phyloP scores from a whole-genome alignment of 2,113 vertebrate species.

The Odobenus rosmarus region DNA sequence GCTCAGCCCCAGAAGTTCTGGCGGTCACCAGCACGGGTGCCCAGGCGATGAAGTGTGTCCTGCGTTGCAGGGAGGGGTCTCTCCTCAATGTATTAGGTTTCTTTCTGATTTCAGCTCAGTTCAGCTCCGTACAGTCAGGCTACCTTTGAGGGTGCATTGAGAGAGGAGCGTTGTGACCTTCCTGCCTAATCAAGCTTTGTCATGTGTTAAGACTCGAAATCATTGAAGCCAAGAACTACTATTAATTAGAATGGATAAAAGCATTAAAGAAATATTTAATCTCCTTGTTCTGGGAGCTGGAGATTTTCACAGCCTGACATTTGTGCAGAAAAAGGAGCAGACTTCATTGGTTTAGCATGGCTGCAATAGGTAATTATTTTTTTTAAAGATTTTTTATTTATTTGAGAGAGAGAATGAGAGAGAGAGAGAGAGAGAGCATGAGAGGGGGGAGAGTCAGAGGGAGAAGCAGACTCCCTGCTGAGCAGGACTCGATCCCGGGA shows the following conservation, averaged over 20 bases:
- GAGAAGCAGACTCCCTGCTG: too few relatives aligned
- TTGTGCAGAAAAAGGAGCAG: background rate
- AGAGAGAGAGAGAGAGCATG: too few relatives aligned
- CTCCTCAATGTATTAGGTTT: fast-evolving
- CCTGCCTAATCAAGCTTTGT: background rate
- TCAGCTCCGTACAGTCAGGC: background rate
- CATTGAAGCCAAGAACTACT: background rate
- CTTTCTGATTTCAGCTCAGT: background rate
- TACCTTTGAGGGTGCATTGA: background rate
- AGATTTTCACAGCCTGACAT: slow-evolving; percentile 51
- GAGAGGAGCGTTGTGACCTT: background rate
- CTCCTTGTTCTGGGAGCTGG: slow-evolving; percentile 38
- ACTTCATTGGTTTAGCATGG: background rate
- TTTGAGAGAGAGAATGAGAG: too few relatives aligned
- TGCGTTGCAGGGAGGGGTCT: fast-evolving
- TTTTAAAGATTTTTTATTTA: too few relatives aligned
- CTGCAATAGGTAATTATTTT: too few relatives aligned
- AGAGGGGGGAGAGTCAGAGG: too few relatives aligned
- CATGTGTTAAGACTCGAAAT: background rate
- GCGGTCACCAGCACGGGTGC: background rate
- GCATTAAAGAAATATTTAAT: slow-evolving; percentile 45
- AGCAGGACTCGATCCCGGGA: too few relatives aligned
- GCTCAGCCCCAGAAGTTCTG: background rate
- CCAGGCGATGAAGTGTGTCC: background rate
- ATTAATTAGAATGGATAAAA: slow-evolving; percentile 66